Base-by-base conservation (phyloP, 2,888 invertebrate species). In the Drosophila demipolita region DNA sequence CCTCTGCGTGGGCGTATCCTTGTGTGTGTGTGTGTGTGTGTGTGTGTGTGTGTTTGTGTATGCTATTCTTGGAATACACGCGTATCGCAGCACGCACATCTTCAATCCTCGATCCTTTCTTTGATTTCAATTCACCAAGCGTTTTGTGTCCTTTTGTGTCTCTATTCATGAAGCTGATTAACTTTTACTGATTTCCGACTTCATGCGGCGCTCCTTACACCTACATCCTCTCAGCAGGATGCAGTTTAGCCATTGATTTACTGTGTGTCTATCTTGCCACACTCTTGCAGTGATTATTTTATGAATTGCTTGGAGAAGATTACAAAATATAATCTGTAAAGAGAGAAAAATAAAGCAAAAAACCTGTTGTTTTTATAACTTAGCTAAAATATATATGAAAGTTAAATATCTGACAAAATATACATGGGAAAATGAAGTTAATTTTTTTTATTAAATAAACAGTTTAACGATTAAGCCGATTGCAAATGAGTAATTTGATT, bases 51-150 rank as follows among this genome's bases (percentile, higher is more conserved):
- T 42, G 53, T 40, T 45, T 50, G 54, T 50, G 15, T 61, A 66
- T 78, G 73, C 68, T 75, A 76, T 87, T 87, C 89, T 58, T 67
- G 82, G 87, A 85, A 89, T 62, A 73, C 86, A 87, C 86, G 86
- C 86, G 86, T 89, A 89, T 87, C 86, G 70, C 89, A 68, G 85
- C 87, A 89, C 77, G 89, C 77, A 83, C 85, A 87, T 89, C 89
- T 15, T 64, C 15, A 23, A 68, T 69, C 64, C 65, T 67, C 42
- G 55, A 48, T 53, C 75, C 65, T 73, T 57, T 53, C n/a, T 40
- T 48, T 53, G 49, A 20, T 45, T 45, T 20, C 23, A 7, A 54
- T 75, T 78, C 55, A 42, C 15, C 20, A 20, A 5, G 33, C 12
- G 17, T 33, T 23, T 35, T 32, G 12, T 59, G 15, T 23, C 26